These are phyloP conservation scores for Montipora cactus DNA, from an alignment of 64 coral and sea anemone species.

Conservation along the genomic window DNA sequence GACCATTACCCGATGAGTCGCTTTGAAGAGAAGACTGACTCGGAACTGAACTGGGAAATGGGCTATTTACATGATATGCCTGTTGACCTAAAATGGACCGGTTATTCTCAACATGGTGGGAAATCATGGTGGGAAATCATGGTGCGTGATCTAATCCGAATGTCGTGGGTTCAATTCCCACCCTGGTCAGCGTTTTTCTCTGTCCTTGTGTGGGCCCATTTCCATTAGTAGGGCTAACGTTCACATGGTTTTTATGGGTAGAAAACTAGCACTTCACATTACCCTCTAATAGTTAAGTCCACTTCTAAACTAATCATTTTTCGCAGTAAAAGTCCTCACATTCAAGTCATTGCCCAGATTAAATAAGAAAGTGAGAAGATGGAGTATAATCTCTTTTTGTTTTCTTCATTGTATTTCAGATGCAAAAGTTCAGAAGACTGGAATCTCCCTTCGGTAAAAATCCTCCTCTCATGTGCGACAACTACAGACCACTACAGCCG, in stretches of 20 bases:
- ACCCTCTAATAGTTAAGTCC: too few species aligned
- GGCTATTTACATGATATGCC: not conserved
- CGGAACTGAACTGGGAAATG: not conserved
- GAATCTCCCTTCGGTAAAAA: not conserved
- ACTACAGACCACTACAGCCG: slow-evolving; percentile 48
- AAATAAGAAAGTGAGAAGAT: too few species aligned
- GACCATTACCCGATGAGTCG: not conserved
- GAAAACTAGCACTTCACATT: too few species aligned
- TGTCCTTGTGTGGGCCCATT: too few species aligned
- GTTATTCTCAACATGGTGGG: not conserved
- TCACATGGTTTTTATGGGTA: too few species aligned
- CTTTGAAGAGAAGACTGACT: not conserved
- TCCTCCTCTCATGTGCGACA: slow-evolving; percentile 46
- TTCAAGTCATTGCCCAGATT: not conserved
- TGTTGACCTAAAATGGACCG: not conserved
- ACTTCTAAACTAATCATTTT: not conserved
- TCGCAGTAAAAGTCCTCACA: too few species aligned
- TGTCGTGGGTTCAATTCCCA: too few species aligned
- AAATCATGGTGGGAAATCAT: too few species aligned
- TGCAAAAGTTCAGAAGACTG: slow-evolving; percentile 31
- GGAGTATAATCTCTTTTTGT: not conserved
- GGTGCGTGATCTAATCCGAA: too few species aligned
- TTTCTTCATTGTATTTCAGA: not conserved
- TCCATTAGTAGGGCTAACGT: too few species aligned
- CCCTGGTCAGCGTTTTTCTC: too few species aligned